Conservation (phyloP, 2,888 invertebrate genomes). For the Cancer borealis region DNA sequence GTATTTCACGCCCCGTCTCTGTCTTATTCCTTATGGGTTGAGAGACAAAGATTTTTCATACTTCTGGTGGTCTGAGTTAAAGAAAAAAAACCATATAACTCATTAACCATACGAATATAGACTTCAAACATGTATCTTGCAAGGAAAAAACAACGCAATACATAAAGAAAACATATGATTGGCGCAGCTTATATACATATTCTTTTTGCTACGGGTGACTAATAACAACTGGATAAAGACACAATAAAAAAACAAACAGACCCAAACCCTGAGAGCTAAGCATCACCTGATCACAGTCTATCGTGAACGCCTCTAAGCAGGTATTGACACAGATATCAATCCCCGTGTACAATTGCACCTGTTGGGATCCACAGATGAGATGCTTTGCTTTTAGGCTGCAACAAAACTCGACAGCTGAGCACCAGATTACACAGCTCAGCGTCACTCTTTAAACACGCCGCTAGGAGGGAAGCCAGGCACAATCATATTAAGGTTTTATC, state of each 20-base stretch:
- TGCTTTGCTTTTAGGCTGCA: constrained; percentile 26
- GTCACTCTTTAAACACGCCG: constrained; percentile 34
- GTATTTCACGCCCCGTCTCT: neutral
- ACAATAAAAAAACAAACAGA: neutral
- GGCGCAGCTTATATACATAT: neutral
- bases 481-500: constrained; percentile 35
- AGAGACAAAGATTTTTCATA: neutral
- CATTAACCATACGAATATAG: neutral
- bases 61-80: neutral
- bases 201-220: neutral
- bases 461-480: neutral
- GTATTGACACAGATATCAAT: constrained; percentile 26
- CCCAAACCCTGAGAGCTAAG: neutral
- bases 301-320: neutral
- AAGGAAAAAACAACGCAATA: neutral
- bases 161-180: neutral
- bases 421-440: constrained; percentile 15
- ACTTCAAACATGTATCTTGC: neutral
- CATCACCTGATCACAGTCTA: neutral
- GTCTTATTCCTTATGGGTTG: neutral
- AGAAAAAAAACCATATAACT: neutral
- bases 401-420: neutral
- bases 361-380: neutral
- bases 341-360: neutral
- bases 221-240: neutral